phyloP scores from a whole-genome alignment of 2,113 vertebrate species.

The Haemorhous mexicanus region DNA sequence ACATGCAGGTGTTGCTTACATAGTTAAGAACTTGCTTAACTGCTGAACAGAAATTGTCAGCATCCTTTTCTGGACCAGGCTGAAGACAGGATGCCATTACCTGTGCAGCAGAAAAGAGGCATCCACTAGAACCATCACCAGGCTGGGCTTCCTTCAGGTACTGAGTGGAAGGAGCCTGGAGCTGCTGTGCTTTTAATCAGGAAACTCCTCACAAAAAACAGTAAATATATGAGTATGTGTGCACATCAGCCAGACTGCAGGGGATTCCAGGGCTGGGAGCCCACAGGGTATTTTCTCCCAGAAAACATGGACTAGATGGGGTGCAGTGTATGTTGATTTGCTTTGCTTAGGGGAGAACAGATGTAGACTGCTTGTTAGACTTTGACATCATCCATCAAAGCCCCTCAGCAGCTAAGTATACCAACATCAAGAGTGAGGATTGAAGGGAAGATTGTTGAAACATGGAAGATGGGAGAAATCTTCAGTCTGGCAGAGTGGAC shows the following conservation, averaged over 20 bases:
- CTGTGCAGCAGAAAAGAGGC: not conserved
- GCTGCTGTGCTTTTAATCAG: not conserved
- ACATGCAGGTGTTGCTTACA: not conserved
- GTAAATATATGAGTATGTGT: fast-evolving
- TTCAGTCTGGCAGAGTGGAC: not conserved
- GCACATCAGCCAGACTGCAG: not conserved
- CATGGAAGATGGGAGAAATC: not conserved
- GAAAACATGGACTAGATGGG: not conserved
- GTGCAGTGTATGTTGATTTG: fast-evolving
- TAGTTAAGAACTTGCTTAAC: not conserved
- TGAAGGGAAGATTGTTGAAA: not conserved
- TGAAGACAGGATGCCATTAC: not conserved
- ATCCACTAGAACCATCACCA: not conserved
- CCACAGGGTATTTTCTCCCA: not conserved
- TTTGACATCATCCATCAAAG: not conserved
- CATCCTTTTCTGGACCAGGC: not conserved
- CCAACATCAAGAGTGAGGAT: not conserved
- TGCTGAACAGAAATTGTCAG: not conserved
- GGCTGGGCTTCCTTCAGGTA: not conserved
- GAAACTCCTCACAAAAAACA: not conserved
- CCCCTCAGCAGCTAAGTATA: not conserved
- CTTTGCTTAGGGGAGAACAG: not conserved
- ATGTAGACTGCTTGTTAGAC: not conserved
- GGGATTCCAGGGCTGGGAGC: not conserved
- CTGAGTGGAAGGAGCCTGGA: not conserved